Evolutionary conservation across 2,113 vertebrate species (phyloP), one percentile per base, ranked within the genome.

Genomic region (Todiramphus saurophagus): DNA sequence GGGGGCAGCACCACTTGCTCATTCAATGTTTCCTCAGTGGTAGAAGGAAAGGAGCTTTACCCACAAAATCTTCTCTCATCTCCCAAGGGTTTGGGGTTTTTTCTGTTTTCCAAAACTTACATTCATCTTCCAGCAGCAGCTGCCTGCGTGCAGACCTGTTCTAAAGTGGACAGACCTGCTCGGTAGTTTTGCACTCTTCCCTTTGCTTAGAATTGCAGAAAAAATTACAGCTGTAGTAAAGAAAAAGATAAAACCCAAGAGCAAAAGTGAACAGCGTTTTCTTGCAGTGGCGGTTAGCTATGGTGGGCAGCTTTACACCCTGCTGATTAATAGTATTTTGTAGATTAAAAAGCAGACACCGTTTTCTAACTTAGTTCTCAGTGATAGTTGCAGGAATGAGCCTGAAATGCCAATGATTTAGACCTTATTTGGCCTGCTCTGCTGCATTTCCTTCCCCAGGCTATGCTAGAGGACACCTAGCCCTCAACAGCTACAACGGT

Each of bases 131-230:
- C 5, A 7, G 2, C 55, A 63, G 66, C 87, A 86, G 68, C 11
- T 81, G 48, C 28, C 17, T 11, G 14, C 0, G 2, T 25, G 50
- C 56, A 59, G 53, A 7, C 12, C 44, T 46, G 43, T 11, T 63
- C 48, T 10, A 13, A 27, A 25, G 31, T 1, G 0, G 58, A 4
- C 48, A 59, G 51, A 10, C 5, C 21, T 5, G 18, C 41, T 16
- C 63, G 48, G 62, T 12, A 46, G n/a, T 35, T 92, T 8, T 5
- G 1, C 28, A 19, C 39, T 70, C 62, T 74, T 83, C 83, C 91
- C 91, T 96, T 89, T 74, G 35, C 89, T 90, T 37, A 33, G n/a
- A 92, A 30, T 51, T 56, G 77, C 62, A 81, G 62, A 83, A 81
- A 46, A 43, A 46, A 43, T n/a, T 30, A 79, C 48, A 92, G 73